Evolutionary conservation across 2,797 vertebrate species (phyloP).

Genomic region (Otolemur crassicaudatus): DNA sequence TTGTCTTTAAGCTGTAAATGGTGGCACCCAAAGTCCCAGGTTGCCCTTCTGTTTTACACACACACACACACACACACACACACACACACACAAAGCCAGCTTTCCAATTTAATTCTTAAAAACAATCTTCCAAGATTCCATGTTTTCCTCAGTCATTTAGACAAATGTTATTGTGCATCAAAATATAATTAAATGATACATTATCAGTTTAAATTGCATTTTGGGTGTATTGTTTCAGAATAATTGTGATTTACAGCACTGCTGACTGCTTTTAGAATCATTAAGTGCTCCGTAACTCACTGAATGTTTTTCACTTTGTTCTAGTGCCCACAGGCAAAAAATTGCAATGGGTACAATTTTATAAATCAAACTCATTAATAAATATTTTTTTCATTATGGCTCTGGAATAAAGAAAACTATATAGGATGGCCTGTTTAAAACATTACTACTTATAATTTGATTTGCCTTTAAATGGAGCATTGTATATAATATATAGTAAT

Average conservation of each 20-base stretch:
- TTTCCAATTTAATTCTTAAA: constrained; percentile 67
- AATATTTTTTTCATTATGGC: constrained; percentile 69
- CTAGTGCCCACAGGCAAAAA: constrained; percentile 67
- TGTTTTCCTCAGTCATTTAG: constrained; percentile 76
- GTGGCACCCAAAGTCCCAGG: background rate
- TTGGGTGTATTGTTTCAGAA: constrained; percentile 69
- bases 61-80: too few species aligned
- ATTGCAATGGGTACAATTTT: constrained; percentile 56
- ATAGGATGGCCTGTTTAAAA: constrained; percentile 36
- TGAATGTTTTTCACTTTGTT: constrained; percentile 70
- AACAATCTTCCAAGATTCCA: constrained; percentile 48
- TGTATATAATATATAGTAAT: background rate
- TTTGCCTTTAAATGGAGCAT: constrained; percentile 30
- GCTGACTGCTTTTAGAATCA: constrained; percentile 66
- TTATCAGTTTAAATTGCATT: constrained; percentile 78
- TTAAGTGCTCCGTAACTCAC: constrained; percentile 60
- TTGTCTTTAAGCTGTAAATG: constrained; percentile 12
- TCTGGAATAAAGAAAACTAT: constrained; percentile 41
- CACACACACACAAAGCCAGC: background rate
- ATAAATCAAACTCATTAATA: constrained; percentile 74
- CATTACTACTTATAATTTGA: constrained; percentile 35
- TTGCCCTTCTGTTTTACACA: background rate
- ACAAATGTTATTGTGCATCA: constrained; percentile 68
- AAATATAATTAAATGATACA: constrained; percentile 79
- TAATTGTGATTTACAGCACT: constrained; percentile 79